Base-by-base conservation (phyloP, 2,888 invertebrate genomes). In the Tetranychus piercei region DNA sequence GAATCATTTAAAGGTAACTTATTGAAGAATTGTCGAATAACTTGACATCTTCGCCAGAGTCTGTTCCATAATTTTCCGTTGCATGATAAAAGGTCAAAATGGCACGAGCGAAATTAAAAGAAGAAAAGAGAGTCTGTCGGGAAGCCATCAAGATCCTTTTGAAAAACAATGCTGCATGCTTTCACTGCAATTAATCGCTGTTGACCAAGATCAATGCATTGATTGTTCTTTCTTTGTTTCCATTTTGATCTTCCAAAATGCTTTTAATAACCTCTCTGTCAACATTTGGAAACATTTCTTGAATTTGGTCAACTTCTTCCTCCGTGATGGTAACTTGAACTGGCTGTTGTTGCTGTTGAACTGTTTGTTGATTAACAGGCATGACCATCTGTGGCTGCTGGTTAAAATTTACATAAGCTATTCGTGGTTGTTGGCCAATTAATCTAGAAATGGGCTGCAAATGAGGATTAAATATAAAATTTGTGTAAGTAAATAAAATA, bases 251-350 rank as follows among this genome's bases (percentile, higher is more conserved):
- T 82, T 94, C 93, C 80, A 90, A 87, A 34, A 96, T 91, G 0
- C 93, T 91, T 81, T 88, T 90, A 75, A 96, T 89, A 6, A 95
- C 93, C 80, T 94, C 94, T 79, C 89, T 89, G 81, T 96, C 95
- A 81, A 95, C 88, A 81, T 90, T 90, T 1, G 96, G 95, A 84
- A 97, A 96, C 94, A 96, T 95, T 84, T 95, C 95, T 81, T 90
- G 88, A 78, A 96, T 20, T 76, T 76, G 74, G 15, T 77, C 74
- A 11, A 77, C 74, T 67, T 77, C 77, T 66, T 76, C 76, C 43
- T 77, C 76, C 6, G 55, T 69, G 44, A 76, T 76, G 1, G 64
- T 67, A n/a, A 77, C 44, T 5, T 75, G 71, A 8, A 20, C 44
- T 23, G 75, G 34, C 6, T 1, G 66, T 64, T 43, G 66, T 73